Evolutionary conservation across 1,140 invertebrate genomes (phyloP).

Genomic region (Bombyx mandarina): DNA sequence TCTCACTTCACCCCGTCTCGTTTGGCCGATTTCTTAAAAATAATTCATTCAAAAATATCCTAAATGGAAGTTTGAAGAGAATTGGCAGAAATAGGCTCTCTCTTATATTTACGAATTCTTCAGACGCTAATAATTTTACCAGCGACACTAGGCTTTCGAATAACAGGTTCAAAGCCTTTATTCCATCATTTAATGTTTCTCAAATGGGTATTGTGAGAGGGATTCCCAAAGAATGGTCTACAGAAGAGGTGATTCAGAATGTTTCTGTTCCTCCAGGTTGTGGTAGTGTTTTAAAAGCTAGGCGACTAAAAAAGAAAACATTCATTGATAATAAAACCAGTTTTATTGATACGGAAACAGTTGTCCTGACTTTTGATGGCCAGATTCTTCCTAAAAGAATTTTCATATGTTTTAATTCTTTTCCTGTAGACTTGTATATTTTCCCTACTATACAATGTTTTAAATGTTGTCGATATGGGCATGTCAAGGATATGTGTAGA

Average conservation of each 20-base stretch:
- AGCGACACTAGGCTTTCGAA: not conserved
- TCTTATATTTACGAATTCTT: not conserved
- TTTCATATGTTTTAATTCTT: not conserved
- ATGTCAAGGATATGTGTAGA: slow-evolving; percentile 4
- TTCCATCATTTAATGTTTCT: not conserved
- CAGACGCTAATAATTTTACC: not conserved
- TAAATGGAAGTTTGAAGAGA: not conserved
- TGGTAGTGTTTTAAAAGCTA: not conserved
- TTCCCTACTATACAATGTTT: slow-evolving; percentile 7
- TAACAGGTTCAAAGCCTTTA: not conserved
- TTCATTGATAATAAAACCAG: not conserved
- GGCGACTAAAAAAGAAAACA: not conserved
- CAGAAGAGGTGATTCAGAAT: not conserved
- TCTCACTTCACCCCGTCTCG: no score
- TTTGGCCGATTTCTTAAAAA: not conserved
- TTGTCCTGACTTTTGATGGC: slow-evolving; percentile 2
- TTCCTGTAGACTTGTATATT: not conserved
- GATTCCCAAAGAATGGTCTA: not conserved
- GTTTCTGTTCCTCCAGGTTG: not conserved
- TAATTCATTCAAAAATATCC: not conserved
- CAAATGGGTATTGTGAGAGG: not conserved
- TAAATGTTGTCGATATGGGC: slow-evolving; percentile 9
- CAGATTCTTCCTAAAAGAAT: slow-evolving; percentile 3
- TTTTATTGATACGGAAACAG: not conserved
- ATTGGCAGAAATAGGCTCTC: not conserved